phyloP scores from a whole-genome alignment of 2,113 vertebrate genomes.

The Cryptomyrus ogoouensis region DNA sequence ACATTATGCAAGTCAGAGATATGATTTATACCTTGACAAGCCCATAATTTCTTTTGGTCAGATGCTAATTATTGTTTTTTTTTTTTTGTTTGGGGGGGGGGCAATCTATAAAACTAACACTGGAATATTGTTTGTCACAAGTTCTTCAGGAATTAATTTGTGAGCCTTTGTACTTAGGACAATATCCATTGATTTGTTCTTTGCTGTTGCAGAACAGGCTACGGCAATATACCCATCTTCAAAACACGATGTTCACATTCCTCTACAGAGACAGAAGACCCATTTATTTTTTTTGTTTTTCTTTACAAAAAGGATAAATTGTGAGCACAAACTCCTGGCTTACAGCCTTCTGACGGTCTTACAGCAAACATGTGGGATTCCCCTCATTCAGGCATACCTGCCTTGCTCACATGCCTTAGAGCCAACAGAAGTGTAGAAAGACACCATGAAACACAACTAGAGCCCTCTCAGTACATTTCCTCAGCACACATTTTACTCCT shows the following conservation, averaged over 20 bases:
- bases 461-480: background rate
- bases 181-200: background rate
- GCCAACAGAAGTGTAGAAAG: background rate
- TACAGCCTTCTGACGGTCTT: background rate
- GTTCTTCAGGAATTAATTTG: background rate
- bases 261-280: background rate
- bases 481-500: background rate
- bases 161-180: background rate
- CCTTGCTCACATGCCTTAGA: background rate
- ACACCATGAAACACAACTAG: background rate
- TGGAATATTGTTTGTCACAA: background rate
- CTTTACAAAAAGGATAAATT: background rate
- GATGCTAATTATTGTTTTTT: background rate
- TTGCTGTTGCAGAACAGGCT: background rate
- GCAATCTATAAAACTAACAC: background rate
- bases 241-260: background rate
- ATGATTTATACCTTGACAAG: background rate
- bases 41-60: background rate
- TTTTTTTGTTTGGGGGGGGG: no score
- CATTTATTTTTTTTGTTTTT: background rate
- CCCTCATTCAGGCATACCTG: background rate
- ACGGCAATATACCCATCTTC: background rate
- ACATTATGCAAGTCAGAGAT: background rate
- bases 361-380: background rate
- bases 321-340: background rate